phyloP scores from a whole-genome alignment of 2,888 invertebrate species.

The Nemapogon koenigi region DNA sequence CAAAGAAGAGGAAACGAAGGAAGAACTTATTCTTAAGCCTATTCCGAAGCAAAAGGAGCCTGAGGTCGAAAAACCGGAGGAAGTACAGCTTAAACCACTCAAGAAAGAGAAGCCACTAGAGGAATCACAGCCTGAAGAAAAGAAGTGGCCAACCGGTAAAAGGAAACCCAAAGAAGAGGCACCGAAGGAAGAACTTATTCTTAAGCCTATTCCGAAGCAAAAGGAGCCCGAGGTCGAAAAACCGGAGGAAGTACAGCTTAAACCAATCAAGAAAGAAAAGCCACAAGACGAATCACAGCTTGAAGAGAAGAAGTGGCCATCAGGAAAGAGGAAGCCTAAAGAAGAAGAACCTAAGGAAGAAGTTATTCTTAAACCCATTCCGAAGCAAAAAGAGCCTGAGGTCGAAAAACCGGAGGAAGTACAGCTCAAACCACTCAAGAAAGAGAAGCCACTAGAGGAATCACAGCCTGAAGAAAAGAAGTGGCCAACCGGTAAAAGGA shows the following conservation, averaged over 20 bases:
- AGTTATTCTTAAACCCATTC: constrained; percentile 30
- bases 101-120: constrained; percentile 27
- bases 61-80: constrained; percentile 40
- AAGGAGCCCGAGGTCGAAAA: constrained; percentile 23
- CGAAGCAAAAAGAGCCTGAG: constrained; percentile 26
- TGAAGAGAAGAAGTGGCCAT: constrained; percentile 27
- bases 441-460: constrained; percentile 29
- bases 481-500: constrained; percentile 22
- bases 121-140: constrained; percentile 27
- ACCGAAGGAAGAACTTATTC: constrained; percentile 27
- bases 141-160: constrained; percentile 23
- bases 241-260: constrained; percentile 27
- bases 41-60: constrained; percentile 26
- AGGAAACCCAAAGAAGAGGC: constrained; percentile 20
- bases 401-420: constrained; percentile 41
- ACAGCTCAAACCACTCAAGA: constrained; percentile 22
- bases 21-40: constrained; percentile 30
- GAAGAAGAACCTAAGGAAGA: constrained; percentile 26
- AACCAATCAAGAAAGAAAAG: constrained; percentile 21
- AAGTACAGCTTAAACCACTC: constrained; percentile 26
- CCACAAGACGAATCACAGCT: constrained; percentile 23
- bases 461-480: constrained; percentile 26
- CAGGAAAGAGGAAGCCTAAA: constrained; percentile 21
- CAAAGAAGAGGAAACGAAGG: constrained; percentile 22
- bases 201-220: constrained; percentile 32